Evolutionary conservation across 2,888 invertebrate species (phyloP), one percentile per base, ranked within the genome.

Genomic region (Cybosia mesomella): DNA sequence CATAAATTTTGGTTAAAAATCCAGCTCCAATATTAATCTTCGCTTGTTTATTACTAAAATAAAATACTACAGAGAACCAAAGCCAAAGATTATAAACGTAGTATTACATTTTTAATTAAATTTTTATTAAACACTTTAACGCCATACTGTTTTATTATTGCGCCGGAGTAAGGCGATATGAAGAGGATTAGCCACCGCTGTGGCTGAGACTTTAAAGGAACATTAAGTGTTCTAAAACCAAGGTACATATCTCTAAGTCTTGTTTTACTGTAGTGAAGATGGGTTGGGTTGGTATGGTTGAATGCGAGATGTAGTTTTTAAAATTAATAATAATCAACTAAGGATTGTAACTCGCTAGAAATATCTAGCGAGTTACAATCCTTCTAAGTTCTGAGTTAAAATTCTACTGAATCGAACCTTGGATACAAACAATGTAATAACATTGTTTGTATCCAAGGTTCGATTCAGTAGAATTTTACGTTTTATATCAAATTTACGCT

Each of bases 31-130:
- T 53, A 67, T 63, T 54, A 67, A 58, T 22, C 58, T 54, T 67
- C n/a, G 11, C 57, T 64, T 66, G 67, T 72, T 79, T 75, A 78
- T 78, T 68, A 68, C 58, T n/a, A 73, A 65, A 65, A 70, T 74
- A 72, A 72, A 72, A 72, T 68, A 73, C 61, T 65, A 68, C 71
- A 70, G 10, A 65, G 68, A 76, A 78, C 67, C 73, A 72, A 77
- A 82, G 72, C 76, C 68, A 55, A 70, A 75, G 82, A 80, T 82
- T 81, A 77, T 22, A 72, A 70, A 49, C 62, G 53, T 64, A 62
- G 59, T 70, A 75, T 82, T 72, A 80, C 58, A 32, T 73, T 82
- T 81, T 81, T 82, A 82, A 81, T 81, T 82, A 80, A 80, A 75
- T 73, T 79, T 81, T 82, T 81, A 80, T 80, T 81, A 81, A 80